Conservation (phyloP, 30 jellyfish, hydroid and myxozoan species). For the Sanderia malayensis region DNA sequence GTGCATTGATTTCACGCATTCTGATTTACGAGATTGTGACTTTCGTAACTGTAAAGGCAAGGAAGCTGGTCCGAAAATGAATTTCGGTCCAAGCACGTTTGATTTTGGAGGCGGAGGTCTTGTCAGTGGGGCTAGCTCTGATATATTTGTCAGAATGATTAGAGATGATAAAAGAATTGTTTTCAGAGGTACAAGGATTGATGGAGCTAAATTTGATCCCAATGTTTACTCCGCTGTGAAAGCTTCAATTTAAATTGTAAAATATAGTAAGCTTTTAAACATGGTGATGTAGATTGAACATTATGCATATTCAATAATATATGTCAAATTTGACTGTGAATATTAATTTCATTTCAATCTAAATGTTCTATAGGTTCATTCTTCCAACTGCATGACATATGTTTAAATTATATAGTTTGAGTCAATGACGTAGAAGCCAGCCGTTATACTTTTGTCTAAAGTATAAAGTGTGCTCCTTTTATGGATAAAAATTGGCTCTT, state of each 20-base stretch:
- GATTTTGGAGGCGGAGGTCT: slow-evolving; percentile 85
- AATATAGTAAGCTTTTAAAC: background rate
- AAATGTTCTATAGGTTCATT: too few species aligned
- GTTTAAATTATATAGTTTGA: too few species aligned
- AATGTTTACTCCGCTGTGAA: slow-evolving; percentile 49
- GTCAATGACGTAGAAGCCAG: too few species aligned
- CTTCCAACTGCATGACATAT: too few species aligned
- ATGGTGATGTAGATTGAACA: too few species aligned
- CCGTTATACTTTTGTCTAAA: too few species aligned
- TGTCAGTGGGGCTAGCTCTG: slow-evolving; percentile 89
- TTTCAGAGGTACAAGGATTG: slow-evolving; percentile 75
- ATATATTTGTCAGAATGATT: slow-evolving; percentile 53
- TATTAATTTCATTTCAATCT: too few species aligned
- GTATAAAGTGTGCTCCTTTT: too few species aligned
- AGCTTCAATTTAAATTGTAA: background rate
- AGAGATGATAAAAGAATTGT: slow-evolving; percentile 53
- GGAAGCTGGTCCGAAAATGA: slow-evolving; percentile 85
- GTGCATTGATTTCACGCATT: slow-evolving; percentile 63
- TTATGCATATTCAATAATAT: too few species aligned
- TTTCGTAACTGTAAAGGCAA: slow-evolving; percentile 85
- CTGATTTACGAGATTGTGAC: slow-evolving; percentile 78
- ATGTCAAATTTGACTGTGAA: too few species aligned
- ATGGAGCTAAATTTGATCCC: slow-evolving; percentile 82
- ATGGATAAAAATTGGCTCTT: too few species aligned
- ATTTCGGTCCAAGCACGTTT: slow-evolving; percentile 76